Conservation (phyloP, 1,140 invertebrate genomes). For the Cydia strobilella region DNA sequence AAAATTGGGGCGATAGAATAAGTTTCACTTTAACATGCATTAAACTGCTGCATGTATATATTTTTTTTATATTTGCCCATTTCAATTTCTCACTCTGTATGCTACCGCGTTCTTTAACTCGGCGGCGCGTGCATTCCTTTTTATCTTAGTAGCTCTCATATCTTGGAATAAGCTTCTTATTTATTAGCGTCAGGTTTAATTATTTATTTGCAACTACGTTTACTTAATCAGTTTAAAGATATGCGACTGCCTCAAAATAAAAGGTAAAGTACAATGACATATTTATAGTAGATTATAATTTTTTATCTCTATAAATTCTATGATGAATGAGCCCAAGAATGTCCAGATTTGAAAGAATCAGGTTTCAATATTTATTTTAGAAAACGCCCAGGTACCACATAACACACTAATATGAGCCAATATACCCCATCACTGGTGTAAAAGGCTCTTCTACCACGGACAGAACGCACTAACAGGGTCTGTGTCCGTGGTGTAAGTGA, state of each 20-base stretch:
- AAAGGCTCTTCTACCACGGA: background rate
- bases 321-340: no score
- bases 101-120: background rate
- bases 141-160: background rate
- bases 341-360: no score
- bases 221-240: conserved; percentile 1
- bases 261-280: background rate
- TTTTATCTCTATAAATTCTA: no score
- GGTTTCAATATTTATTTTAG: no score
- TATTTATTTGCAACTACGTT: background rate
- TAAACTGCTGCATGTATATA: no score
- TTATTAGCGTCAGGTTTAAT: background rate
- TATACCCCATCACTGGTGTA: no score
- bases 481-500: no score
- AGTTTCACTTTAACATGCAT: no score
- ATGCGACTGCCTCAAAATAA: background rate
- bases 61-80: background rate
- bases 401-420: no score
- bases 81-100: background rate
- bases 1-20: no score
- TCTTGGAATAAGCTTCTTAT: conserved; percentile 8
- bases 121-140: background rate
- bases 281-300: no score
- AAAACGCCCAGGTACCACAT: no score
- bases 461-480: background rate